A percentile compares a stretch with the other conserved stretches of the same genome.
These are phyloP conservation scores for Drosophila maculinotata DNA, from an alignment of 2,888 invertebrate species.

Conservation along the genomic window DNA sequence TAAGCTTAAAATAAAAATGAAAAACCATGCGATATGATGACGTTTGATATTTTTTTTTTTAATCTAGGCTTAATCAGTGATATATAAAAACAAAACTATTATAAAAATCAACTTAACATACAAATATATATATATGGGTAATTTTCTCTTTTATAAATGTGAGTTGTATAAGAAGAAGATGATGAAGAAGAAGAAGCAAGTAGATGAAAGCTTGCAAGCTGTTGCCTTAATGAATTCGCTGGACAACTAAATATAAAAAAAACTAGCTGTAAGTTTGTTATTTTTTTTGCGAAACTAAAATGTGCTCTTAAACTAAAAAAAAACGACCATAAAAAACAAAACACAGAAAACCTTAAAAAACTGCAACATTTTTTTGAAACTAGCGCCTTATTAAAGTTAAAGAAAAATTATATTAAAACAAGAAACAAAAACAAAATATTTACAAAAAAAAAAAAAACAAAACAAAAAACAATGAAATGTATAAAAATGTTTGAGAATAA, in stretches of 20 bases:
- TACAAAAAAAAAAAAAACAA: conserved; percentile 23
- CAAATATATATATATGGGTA: conserved; percentile 29
- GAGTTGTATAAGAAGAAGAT: conserved; percentile 29
- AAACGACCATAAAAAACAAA: conserved; percentile 35
- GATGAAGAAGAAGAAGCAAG: not conserved
- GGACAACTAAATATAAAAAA: conserved; percentile 30
- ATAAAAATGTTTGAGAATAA: conserved; percentile 15
- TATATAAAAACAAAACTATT: conserved; percentile 37
- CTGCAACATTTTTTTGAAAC: conserved; percentile 23
- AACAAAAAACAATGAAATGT: conserved; percentile 5
- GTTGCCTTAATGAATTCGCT: conserved; percentile 64
- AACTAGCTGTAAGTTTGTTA: conserved; percentile 54
- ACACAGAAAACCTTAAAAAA: conserved; percentile 25
- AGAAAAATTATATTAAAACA: conserved; percentile 6
- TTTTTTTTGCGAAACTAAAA: conserved; percentile 57
- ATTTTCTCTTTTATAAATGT: conserved; percentile 53
- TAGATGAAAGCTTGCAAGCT: conserved; percentile 45
- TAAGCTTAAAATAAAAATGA: conserved; percentile 35
- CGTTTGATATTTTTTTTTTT: conserved; percentile 67
- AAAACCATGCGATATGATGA: conserved; percentile 69
- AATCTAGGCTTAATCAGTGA: conserved; percentile 69
- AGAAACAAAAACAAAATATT: conserved; percentile 33
- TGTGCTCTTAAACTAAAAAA: conserved; percentile 54
- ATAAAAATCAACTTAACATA: conserved; percentile 36
- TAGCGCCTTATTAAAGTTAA: conserved; percentile 55